Percentiles rank a stretch among this genome's conserved stretches.
Evolutionary conservation across 2,797 vertebrate genomes (phyloP).

Genomic region (Apodemus agrarius): DNA sequence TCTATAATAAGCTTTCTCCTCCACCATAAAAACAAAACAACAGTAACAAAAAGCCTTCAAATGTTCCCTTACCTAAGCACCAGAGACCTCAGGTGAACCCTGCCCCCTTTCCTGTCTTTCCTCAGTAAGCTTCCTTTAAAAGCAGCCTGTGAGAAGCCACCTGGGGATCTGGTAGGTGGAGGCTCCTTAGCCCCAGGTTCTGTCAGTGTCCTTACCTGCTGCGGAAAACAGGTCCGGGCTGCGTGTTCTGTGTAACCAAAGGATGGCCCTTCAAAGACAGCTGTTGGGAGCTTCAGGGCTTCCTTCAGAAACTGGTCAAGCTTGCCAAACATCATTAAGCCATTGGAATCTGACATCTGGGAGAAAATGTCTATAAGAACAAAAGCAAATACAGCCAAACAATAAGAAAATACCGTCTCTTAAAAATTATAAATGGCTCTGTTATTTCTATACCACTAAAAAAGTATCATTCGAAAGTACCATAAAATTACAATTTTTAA

Average conservation of each 20-base stretch:
- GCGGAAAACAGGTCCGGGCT: slow-evolving; percentile 95
- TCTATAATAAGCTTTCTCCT: background rate
- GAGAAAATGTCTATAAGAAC: slow-evolving; percentile 95
- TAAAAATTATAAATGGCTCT: slow-evolving; percentile 21
- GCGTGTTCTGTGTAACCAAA: slow-evolving; percentile 98
- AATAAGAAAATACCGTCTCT: background rate
- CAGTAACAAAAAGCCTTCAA: background rate
- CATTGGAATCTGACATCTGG: slow-evolving; percentile 96
- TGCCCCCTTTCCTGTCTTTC: rapidly evolving
- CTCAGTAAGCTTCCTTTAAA: background rate
- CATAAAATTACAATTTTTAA: slow-evolving; percentile 20
- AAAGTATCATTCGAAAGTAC: slow-evolving; percentile 33
- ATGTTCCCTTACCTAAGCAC: background rate
- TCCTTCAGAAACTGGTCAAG: slow-evolving; percentile 97
- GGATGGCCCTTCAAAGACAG: slow-evolving; percentile 97
- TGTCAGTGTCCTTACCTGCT: slow-evolving; percentile 87
- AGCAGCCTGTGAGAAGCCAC: background rate
- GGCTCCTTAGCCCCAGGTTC: background rate
- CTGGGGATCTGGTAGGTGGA: background rate
- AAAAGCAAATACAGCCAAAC: slow-evolving; percentile 81
- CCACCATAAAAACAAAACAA: background rate
- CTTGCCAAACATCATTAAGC: slow-evolving; percentile 94
- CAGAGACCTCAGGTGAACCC: background rate
- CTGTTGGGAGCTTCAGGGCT: slow-evolving; percentile 96
- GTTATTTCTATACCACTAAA: slow-evolving; percentile 15